Conservation (phyloP, 2,888 invertebrate species). For the Agapostemon virescens region DNA sequence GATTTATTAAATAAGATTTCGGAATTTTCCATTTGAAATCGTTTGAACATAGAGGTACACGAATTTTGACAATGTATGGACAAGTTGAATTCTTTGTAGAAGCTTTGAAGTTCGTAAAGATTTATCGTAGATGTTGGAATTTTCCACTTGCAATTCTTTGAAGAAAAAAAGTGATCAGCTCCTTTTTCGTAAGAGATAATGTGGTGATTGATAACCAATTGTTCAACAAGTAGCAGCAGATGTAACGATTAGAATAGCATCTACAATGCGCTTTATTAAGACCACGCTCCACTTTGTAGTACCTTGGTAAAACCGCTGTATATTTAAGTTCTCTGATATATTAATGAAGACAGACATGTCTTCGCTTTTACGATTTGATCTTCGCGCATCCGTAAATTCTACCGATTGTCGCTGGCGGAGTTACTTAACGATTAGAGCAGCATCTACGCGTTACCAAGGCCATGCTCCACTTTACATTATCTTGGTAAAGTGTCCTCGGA, state of each 20-base stretch:
- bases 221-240: no score
- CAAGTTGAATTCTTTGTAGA: no score
- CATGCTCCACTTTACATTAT: conserved; percentile 41
- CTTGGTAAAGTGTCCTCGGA: conserved; percentile 37
- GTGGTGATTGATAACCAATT: background rate
- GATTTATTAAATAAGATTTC: no score
- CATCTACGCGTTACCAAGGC: conserved; percentile 28
- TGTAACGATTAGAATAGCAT: conserved; percentile 25
- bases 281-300: conserved; percentile 35
- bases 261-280: conserved; percentile 15
- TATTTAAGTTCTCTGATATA: background rate
- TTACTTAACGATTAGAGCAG: conserved; percentile 30
- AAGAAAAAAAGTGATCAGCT: no score
- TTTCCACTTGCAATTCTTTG: no score
- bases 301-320: conserved; percentile 16
- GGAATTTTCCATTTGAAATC: no score
- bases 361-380: background rate
- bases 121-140: no score
- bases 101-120: no score
- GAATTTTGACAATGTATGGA: no score
- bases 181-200: no score
- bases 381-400: background rate
- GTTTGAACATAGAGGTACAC: no score
- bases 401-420: background rate
- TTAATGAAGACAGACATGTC: background rate